Conservation (phyloP, 1,140 invertebrate species). For the Leptinotarsa undecemlineata region DNA sequence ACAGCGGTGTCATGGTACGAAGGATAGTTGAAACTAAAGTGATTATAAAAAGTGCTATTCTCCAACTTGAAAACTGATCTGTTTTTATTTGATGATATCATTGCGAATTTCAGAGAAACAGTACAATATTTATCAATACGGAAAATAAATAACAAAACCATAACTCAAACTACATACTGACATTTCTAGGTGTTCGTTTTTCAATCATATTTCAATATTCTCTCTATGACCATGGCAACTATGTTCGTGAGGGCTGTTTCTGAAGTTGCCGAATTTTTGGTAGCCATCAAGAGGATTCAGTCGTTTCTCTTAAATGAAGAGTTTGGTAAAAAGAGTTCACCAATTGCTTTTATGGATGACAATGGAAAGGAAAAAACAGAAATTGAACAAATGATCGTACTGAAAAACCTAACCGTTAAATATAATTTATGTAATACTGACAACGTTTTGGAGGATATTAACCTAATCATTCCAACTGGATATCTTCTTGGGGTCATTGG, state of each 20-base stretch:
- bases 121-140: no score
- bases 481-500: slow-evolving; percentile 66
- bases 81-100: no score
- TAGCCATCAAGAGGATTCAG: slow-evolving; percentile 64
- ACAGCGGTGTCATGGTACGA: no score
- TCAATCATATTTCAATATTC: slow-evolving; percentile 64
- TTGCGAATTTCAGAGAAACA: no score
- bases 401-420: slow-evolving; percentile 54
- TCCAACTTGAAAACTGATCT: no score
- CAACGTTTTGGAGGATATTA: slow-evolving; percentile 57
- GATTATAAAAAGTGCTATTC: no score
- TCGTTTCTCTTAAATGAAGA: slow-evolving; percentile 60
- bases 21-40: no score
- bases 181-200: slow-evolving; percentile 63
- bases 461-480: slow-evolving; percentile 58
- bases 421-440: slow-evolving; percentile 50
- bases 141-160: no score
- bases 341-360: slow-evolving; percentile 22
- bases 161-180: background rate
- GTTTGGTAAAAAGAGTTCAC: slow-evolving; percentile 46
- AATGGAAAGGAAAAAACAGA: slow-evolving; percentile 32
- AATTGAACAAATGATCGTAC: slow-evolving; percentile 15
- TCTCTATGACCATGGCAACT: slow-evolving; percentile 66
- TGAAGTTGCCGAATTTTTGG: slow-evolving; percentile 63
- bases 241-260: slow-evolving; percentile 72